Evolutionary conservation across 2,888 invertebrate species (phyloP).

Genomic region (Hypsopygia costalis): DNA sequence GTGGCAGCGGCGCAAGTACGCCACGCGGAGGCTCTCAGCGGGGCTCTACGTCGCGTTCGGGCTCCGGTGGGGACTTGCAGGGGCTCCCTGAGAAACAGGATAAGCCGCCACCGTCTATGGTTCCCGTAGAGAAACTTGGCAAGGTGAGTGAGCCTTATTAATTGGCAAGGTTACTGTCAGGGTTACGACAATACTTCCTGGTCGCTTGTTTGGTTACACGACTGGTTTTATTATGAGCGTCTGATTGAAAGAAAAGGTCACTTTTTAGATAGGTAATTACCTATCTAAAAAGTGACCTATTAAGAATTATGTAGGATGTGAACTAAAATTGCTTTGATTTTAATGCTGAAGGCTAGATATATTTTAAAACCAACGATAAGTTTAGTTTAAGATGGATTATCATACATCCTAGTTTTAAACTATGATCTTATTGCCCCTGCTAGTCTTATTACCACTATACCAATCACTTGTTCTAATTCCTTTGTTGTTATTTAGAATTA

Average conservation of each 20-base stretch:
- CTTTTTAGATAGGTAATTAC: too few species aligned
- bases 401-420: too few species aligned
- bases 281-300: too few species aligned
- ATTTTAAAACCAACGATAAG: too few species aligned
- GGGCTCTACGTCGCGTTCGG: constrained; percentile 77
- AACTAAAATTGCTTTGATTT: too few species aligned
- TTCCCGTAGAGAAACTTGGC: constrained; percentile 87
- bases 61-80: constrained; percentile 84
- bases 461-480: too few species aligned
- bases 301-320: too few species aligned
- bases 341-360: too few species aligned
- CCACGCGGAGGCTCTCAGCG: constrained; percentile 69
- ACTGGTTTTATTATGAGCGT: background rate
- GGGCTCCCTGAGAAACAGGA: constrained; percentile 79
- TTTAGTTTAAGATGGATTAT: too few species aligned
- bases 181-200: constrained; percentile 34
- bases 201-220: constrained; percentile 3
- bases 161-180: constrained; percentile 28
- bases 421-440: too few species aligned
- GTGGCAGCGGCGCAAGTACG: constrained; percentile 57
- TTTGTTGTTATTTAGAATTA: too few species aligned
- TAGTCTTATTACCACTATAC: too few species aligned
- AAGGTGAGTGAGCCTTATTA: constrained; percentile 76
- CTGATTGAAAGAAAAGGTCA: background rate
- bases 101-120: constrained; percentile 77